Percentiles rank a stretch among this genome's conserved stretches.
Evolutionary conservation across 2,797 vertebrate genomes (phyloP).

Genomic region (Acrossocheilus wenchowensis): DNA sequence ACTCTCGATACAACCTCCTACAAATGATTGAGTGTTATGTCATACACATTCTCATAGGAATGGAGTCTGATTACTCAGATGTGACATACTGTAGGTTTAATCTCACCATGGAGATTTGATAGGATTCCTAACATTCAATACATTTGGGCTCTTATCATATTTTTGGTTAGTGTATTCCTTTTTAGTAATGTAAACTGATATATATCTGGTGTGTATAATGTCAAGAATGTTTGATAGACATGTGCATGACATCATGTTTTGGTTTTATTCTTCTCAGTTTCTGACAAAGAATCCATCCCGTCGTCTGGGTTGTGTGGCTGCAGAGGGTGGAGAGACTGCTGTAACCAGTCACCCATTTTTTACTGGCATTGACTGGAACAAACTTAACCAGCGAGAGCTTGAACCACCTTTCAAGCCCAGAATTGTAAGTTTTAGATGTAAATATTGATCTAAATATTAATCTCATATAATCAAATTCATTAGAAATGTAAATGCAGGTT

Average conservation of each 20-base stretch:
- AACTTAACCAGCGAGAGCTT: constrained; percentile 87
- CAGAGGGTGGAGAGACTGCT: constrained; percentile 86
- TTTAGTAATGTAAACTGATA: not conserved
- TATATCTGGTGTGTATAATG: not conserved
- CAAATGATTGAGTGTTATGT: not conserved
- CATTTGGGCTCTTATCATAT: not conserved
- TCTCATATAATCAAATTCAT: not conserved
- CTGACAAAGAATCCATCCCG: constrained; percentile 91
- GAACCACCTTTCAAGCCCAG: constrained; percentile 95
- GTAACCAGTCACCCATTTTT: constrained; percentile 90
- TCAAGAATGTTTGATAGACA: not conserved
- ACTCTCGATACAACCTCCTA: not conserved
- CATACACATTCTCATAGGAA: not conserved
- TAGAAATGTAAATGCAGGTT: not conserved
- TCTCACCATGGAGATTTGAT: constrained; percentile 3
- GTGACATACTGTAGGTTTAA: constrained; percentile 10
- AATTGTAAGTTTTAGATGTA: constrained; percentile 83
- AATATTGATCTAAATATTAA: too few relatives aligned
- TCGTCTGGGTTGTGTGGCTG: constrained; percentile 86
- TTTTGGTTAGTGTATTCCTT: not conserved
- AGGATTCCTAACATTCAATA: not conserved
- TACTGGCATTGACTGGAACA: constrained; percentile 88
- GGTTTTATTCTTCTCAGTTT: constrained; percentile 78
- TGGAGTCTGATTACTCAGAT: constrained; percentile 16
- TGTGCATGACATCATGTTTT: not conserved